Conservation (phyloP, 2,797 vertebrate genomes). For the Urophycis tenuis region DNA sequence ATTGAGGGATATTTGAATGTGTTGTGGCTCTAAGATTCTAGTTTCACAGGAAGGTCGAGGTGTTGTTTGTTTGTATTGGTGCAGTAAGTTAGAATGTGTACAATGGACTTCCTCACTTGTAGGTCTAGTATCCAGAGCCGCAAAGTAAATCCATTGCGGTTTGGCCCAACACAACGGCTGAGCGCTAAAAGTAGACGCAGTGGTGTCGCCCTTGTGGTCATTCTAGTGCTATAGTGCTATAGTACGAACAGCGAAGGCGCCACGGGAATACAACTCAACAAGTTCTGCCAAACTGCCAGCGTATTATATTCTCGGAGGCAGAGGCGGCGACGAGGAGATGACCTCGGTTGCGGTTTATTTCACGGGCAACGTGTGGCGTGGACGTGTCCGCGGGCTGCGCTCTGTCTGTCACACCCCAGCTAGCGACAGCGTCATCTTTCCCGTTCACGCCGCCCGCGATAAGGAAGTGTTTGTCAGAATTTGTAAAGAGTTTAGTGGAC, state of each 20-base stretch:
- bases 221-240: not conserved
- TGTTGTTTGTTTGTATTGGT: conserved; percentile 5
- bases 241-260: not conserved
- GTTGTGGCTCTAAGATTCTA: conserved; percentile 20
- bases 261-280: not conserved
- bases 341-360: not conserved
- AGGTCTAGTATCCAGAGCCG: conserved; percentile 5
- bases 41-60: not conserved
- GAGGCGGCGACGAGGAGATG: not conserved
- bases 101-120: not conserved
- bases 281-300: not conserved
- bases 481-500: not conserved
- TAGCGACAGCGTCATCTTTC: not conserved
- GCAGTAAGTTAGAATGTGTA: conserved; percentile 27
- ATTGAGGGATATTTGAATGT: conserved; percentile 11
- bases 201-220: not conserved
- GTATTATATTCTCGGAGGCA: not conserved
- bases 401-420: not conserved
- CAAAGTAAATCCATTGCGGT: not conserved
- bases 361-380: not conserved
- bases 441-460: not conserved
- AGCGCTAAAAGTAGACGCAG: not conserved
- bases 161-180: not conserved
- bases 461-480: not conserved
- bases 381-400: not conserved